These are phyloP conservation scores for Myrmecobius fasciatus DNA, from an alignment of 2,113 vertebrate genomes.

Conservation along the genomic window DNA sequence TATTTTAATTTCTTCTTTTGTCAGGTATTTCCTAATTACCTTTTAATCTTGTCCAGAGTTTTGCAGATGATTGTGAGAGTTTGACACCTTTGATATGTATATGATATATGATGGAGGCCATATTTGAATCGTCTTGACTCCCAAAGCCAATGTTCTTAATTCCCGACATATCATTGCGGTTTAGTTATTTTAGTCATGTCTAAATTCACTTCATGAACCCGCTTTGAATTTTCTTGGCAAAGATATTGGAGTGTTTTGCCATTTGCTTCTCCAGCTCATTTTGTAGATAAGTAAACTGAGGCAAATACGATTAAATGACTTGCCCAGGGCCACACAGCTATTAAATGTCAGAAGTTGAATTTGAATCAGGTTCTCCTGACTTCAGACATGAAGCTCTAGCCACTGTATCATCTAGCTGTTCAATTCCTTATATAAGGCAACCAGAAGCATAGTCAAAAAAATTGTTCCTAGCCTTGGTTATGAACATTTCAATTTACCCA, in stretches of 20 bases:
- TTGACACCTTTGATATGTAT: not conserved
- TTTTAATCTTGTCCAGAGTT: not conserved
- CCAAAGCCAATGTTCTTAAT: not conserved
- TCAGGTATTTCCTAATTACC: not conserved
- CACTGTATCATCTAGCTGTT: no score
- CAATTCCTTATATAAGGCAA: not conserved
- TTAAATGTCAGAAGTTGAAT: no score
- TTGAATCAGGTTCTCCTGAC: no score
- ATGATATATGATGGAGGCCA: not conserved
- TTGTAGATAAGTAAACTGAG: no score
- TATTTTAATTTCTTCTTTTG: not conserved
- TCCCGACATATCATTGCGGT: not conserved
- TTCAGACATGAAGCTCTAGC: no score
- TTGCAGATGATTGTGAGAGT: not conserved
- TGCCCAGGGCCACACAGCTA: no score
- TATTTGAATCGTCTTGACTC: not conserved
- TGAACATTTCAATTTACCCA: not conserved
- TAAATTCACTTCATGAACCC: no score
- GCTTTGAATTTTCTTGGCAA: no score
- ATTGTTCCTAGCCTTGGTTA: not conserved
- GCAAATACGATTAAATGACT: no score
- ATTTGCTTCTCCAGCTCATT: no score
- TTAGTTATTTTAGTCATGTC: no score
- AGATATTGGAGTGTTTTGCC: no score
- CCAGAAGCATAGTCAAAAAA: not conserved